These are phyloP conservation scores for Strigamia maritima DNA, from an alignment of 2,888 invertebrate genomes.

Conservation along the genomic window DNA sequence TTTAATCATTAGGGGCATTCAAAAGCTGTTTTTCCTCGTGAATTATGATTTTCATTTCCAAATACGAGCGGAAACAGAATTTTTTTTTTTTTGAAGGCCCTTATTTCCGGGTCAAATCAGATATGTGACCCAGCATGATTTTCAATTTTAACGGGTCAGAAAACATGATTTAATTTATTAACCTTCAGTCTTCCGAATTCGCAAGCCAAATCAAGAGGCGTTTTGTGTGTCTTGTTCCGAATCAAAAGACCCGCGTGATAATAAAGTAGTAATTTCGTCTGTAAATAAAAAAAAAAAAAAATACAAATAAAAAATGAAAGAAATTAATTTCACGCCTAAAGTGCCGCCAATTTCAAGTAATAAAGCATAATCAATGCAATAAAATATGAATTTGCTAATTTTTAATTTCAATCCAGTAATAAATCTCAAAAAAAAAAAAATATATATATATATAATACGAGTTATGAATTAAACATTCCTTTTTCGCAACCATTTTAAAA, in stretches of 20 bases:
- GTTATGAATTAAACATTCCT: not conserved
- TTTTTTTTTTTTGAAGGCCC: no score
- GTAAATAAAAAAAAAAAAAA: constrained; percentile 43
- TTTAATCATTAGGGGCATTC: no score
- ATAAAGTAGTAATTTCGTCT: constrained; percentile 53
- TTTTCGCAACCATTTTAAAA: not conserved
- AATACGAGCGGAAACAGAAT: no score
- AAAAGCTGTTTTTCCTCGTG: no score
- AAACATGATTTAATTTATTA: not conserved
- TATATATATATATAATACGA: not conserved
- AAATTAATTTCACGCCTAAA: not conserved
- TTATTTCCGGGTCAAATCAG: no score
- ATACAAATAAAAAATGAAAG: not conserved
- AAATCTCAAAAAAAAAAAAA: not conserved
- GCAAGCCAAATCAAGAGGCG: constrained; percentile 56
- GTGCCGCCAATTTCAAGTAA: not conserved
- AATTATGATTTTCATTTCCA: no score
- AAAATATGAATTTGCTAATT: not conserved
- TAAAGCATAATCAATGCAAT: not conserved
- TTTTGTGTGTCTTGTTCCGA: constrained; percentile 52
- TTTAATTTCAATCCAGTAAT: not conserved
- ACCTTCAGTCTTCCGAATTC: constrained; percentile 54
- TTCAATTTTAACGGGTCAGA: no score
- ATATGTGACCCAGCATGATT: no score
- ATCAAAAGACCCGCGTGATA: constrained; percentile 53